Evolutionary conservation across 2,113 vertebrate genomes (phyloP).

Genomic region (Canis aureus): DNA sequence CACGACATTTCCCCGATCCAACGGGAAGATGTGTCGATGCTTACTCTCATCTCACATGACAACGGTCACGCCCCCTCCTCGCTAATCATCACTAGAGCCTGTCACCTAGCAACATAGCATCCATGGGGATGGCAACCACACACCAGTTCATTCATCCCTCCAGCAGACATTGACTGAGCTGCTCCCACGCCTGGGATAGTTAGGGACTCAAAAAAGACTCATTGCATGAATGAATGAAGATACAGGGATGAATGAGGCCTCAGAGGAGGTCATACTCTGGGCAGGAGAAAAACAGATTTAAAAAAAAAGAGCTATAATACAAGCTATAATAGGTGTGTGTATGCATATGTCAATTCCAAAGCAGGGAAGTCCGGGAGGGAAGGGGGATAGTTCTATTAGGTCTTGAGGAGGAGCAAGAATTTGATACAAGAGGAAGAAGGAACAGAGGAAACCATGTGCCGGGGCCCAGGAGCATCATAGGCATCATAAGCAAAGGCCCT

Average conservation of each 20-base stretch:
- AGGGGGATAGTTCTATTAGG: not conserved
- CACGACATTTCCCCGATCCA: not conserved
- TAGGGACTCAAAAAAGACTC: conserved; percentile 59
- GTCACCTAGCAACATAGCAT: conserved; percentile 81
- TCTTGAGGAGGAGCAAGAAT: not conserved
- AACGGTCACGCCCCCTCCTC: conserved; percentile 35
- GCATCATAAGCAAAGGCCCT: not conserved
- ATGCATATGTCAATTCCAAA: conserved; percentile 6
- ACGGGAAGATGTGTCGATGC: not conserved
- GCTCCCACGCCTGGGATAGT: conserved; percentile 67
- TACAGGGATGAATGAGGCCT: conserved; percentile 52
- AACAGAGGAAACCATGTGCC: not conserved
- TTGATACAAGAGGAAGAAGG: not conserved
- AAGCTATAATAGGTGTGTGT: not conserved
- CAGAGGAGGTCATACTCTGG: not conserved
- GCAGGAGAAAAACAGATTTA: not conserved
- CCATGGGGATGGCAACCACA: conserved; percentile 35
- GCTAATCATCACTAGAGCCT: conserved; percentile 49
- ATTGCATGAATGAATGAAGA: conserved; percentile 59
- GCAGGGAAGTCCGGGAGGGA: conserved; percentile 1
- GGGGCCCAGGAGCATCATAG: not conserved
- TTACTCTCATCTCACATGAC: not conserved
- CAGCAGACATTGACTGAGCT: conserved; percentile 55
- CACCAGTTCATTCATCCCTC: conserved; percentile 73
- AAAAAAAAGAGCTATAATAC: not conserved